Evolutionary conservation across 2,888 invertebrate genomes (phyloP).

Genomic region (Melanargia galathea): DNA sequence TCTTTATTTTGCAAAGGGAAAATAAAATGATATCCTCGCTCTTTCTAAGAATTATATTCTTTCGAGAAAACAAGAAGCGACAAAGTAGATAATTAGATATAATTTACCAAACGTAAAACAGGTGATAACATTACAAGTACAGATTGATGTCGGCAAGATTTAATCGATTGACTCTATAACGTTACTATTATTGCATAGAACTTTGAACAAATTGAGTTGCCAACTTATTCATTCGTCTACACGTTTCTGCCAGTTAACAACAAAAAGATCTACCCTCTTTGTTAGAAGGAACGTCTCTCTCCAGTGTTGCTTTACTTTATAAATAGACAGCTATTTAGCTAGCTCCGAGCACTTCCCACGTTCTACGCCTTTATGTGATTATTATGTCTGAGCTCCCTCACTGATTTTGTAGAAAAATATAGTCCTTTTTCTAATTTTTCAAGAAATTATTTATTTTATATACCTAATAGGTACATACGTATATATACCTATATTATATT

Average conservation of each 20-base stretch:
- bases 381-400: not conserved
- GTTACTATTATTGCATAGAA: too few relatives aligned
- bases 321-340: slow-evolving; percentile 55
- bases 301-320: slow-evolving; percentile 61
- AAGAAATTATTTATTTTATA: not conserved
- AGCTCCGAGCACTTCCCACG: slow-evolving; percentile 36
- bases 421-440: not conserved
- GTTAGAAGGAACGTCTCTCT: slow-evolving; percentile 75
- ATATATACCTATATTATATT: too few relatives aligned
- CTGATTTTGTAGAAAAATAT: not conserved
- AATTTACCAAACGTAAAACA: not conserved
- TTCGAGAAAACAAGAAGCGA: not conserved
- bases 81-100: not conserved
- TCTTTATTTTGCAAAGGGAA: not conserved
- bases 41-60: not conserved
- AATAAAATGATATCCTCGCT: not conserved
- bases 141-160: not conserved
- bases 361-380: not conserved
- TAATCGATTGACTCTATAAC: not conserved
- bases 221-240: slow-evolving; percentile 73
- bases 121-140: not conserved
- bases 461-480: too few relatives aligned
- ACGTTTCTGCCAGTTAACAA: slow-evolving; percentile 75
- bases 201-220: slow-evolving; percentile 57
- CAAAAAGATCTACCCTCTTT: slow-evolving; percentile 80